Base-by-base conservation (phyloP, 2,888 invertebrate species). In the Sialis lutaria region DNA sequence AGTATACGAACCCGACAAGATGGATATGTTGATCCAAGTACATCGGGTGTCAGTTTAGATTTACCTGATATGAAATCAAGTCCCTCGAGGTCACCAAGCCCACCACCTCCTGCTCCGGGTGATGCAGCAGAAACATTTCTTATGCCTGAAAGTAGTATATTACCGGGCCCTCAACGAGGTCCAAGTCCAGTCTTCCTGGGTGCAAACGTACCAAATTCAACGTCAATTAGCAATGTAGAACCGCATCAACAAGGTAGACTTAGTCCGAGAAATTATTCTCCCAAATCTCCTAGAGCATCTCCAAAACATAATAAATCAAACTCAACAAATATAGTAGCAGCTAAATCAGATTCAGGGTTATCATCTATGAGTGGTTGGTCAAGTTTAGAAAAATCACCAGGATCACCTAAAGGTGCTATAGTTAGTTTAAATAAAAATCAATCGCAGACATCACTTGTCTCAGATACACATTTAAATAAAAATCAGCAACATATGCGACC, bases 291-390 rank as follows among this genome's bases (percentile, higher is more conserved):
- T 6, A 74, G 77, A 64, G 72, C 76, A 2, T 82, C 82, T 34
- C 82, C 82, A 22, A 82, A 82, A 58, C 74, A 79, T 56, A 62
- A 73, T 13, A 75, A 74, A 59, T 64, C 67, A 50, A 72, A 71
- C 52, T 72, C 70, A 32, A 56, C 60, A 6, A 77, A 75, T 58
- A 79, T 82, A 50, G 77, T 78, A 2, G 74, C 81, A 5, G 80
- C 83, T 1, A 88, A 87, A 62, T 88, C 88, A 1, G 88, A 89
- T 62, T 88, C 88, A 1, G 88, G 88, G 0, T 65, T 89, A 45
- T 87, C 87, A 0, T 88, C 88, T 6, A 82, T 88, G 80, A 87
- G 85, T 58, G 86, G 87, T 5, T 83, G 87, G 77, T 85, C 85
- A 8, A 85, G 84, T 59, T 67, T 86, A 56, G 87, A 88, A 62